Evolutionary conservation across 2,888 invertebrate species (phyloP), one percentile per base, ranked within the genome.

Genomic region (Ophion slaviceki): DNA sequence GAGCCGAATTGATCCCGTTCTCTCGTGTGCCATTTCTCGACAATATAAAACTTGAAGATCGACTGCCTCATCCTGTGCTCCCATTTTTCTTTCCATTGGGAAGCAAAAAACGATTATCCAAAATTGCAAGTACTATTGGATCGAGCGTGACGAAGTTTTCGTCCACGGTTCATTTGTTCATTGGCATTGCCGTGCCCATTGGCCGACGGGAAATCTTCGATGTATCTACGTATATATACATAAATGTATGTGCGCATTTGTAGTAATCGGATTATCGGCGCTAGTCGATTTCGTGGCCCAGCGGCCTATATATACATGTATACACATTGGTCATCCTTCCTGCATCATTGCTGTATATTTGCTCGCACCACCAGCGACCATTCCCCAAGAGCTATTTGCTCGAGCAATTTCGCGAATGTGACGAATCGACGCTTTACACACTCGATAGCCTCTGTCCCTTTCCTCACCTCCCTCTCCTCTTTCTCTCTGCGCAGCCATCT

Each of bases 351-450:
- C 17, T 40, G 75, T 45, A 61, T 61, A 75, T 81, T 68, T 62
- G 32, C 70, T 83, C 72, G 80, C 83, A 75, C 71, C 80, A 74
- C 59, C 80, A 68, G 36, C 75, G 28, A 75, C 71, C 64, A 61
- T 77, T 84, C 61, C 71, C 86, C 86, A 68, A 70, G 61, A 80
- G 79, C 82, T 87, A 86, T 88, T 88, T 88, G 84, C 85, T 62
- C 78, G 75, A 87, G 79, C 87, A 84, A 84, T 87, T 88, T 86
- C 78, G 61, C 79, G 68, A 86, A 88, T 87, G 85, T 88, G 87
- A 87, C 86, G 82, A 87, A 87, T 87, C 75, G 84, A 76, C 80
- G 80, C 68, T 75, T 40, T 61, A 71, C 84, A 45, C 40, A 67
- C 40, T 36, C 68, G 14, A 47, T 47, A 70, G 66, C 70, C 68